These are phyloP conservation scores for Apis cerana DNA, from an alignment of 1,140 invertebrate genomes.

Conservation along the genomic window DNA sequence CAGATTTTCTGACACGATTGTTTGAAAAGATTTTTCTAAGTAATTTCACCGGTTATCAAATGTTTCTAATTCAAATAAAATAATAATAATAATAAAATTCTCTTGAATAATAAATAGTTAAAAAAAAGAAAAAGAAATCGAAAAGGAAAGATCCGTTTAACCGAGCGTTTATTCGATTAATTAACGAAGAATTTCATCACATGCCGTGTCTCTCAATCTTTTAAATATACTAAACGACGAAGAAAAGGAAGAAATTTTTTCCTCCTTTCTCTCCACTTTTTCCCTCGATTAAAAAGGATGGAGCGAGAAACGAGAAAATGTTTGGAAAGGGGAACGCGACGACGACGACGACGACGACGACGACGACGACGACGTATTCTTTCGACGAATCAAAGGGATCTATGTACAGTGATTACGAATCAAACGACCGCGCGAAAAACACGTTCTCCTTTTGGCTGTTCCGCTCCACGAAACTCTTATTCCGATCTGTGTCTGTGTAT, in stretches of 20 bases:
- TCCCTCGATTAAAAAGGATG: not conserved
- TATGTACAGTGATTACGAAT: slow-evolving; percentile 44
- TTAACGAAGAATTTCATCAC: not conserved
- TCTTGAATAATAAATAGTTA: slow-evolving; percentile 2
- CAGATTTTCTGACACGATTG: not conserved
- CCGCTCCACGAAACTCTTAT: not conserved
- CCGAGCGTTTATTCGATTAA: no score
- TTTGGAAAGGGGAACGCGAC: not conserved
- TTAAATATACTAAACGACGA: not conserved
- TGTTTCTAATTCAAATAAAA: not conserved
- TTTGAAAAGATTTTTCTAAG: not conserved
- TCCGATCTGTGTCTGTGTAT: not conserved
- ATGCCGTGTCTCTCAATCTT: not conserved
- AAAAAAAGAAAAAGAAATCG: not conserved
- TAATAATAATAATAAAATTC: not conserved
- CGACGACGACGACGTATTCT: not conserved
- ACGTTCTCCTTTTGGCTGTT: slow-evolving; percentile 15
- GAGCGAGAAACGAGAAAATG: not conserved
- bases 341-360: not conserved
- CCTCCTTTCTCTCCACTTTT: no score
- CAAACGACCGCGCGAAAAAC: slow-evolving; percentile 34
- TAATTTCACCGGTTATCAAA: not conserved
- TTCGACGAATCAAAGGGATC: not conserved
- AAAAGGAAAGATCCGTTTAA: not conserved
- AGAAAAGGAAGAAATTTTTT: not conserved